phyloP scores from a whole-genome alignment of 1,140 invertebrate genomes.

The Lasioglossum albipes region DNA sequence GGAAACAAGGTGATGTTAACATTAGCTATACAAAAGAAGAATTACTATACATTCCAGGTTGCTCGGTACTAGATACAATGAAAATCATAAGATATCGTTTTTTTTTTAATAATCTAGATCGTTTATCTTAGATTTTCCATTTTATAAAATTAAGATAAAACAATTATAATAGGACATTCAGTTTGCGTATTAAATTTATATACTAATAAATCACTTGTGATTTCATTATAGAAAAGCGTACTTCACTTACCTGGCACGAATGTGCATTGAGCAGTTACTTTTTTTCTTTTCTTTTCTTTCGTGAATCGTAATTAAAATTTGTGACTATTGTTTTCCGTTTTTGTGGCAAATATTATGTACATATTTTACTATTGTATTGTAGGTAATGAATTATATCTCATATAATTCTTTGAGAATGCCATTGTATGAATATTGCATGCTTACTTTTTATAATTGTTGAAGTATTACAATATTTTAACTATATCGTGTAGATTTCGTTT shows the following conservation, averaged over 20 bases:
- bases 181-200: conserved; percentile 22
- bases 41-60: conserved; percentile 34
- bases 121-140: neutral
- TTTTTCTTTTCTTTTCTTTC: conserved; percentile 11
- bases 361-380: conserved; percentile 28
- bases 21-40: conserved; percentile 21
- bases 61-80: conserved; percentile 14
- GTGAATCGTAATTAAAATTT: conserved; percentile 33
- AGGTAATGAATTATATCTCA: neutral
- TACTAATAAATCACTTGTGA: conserved; percentile 10
- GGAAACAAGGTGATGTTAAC: conserved; percentile 4
- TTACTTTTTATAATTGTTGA: conserved; percentile 25
- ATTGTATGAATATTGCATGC: conserved; percentile 22
- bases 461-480: conserved; percentile 50
- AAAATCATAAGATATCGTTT: conserved; percentile 7
- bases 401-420: conserved; percentile 30
- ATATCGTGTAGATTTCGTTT: conserved; percentile 23
- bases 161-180: conserved; percentile 22
- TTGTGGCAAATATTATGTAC: conserved; percentile 28
- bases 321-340: neutral
- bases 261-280: conserved; percentile 39
- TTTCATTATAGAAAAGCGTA: conserved; percentile 30
- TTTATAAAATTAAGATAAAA: conserved; percentile 1
- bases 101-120: conserved; percentile 17
- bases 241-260: conserved; percentile 50